These are phyloP conservation scores for Melinaea menophilus DNA, from an alignment of 2,888 invertebrate species.

Conservation along the genomic window DNA sequence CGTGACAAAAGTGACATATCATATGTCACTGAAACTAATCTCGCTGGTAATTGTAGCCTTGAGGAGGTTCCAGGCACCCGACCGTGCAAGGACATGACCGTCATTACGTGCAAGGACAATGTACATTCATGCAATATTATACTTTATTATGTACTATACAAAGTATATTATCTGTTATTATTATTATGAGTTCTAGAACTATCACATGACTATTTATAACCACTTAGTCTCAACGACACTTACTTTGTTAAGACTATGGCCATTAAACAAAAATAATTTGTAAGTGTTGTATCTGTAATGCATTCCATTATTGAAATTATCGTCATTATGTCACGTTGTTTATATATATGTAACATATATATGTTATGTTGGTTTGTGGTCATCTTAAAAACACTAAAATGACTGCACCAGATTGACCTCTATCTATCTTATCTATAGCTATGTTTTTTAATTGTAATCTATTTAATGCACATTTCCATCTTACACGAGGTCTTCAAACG, in stretches of 20 bases:
- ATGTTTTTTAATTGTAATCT: too few species aligned
- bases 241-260: slow-evolving; percentile 10
- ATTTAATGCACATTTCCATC: too few species aligned
- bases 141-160: slow-evolving; percentile 8
- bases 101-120: slow-evolving; percentile 51
- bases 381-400: too few species aligned
- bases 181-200: slow-evolving; percentile 8
- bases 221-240: slow-evolving; percentile 4
- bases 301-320: slow-evolving; percentile 11
- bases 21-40: slow-evolving; percentile 67
- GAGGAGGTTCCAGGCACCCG: slow-evolving; percentile 62
- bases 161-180: slow-evolving; percentile 12
- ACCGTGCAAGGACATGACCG: slow-evolving; percentile 71
- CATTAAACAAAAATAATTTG: slow-evolving; percentile 14
- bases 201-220: slow-evolving; percentile 3
- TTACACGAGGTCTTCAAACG: too few species aligned
- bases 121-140: not conserved
- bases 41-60: slow-evolving; percentile 67
- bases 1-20: slow-evolving; percentile 42
- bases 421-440: too few species aligned
- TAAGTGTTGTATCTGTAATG: too few species aligned
- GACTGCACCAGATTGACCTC: too few species aligned
- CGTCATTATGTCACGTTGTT: not conserved
- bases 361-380: too few species aligned
- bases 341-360: too few species aligned